phyloP scores from a whole-genome alignment of 2,888 invertebrate species.

The Synergus gifuensis region DNA sequence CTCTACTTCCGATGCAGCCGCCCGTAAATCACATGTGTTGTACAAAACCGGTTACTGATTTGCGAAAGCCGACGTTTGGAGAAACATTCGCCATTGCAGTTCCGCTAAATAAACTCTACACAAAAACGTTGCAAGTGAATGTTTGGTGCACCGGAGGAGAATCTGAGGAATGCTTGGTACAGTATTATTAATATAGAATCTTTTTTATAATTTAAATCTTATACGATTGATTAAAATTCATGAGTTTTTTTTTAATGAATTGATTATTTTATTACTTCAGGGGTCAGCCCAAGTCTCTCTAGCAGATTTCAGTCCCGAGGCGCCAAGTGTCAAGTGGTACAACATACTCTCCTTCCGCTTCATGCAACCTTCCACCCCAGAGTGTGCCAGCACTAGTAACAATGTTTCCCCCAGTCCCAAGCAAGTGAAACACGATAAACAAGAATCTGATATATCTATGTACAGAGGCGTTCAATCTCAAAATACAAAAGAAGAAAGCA shows the following conservation, averaged over 20 bases:
- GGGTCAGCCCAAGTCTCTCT: conserved; percentile 97
- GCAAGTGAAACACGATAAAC: conserved; percentile 75
- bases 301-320: conserved; percentile 94
- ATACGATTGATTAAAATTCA: neutral
- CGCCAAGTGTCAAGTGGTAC: conserved; percentile 93
- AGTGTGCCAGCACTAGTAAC: conserved; percentile 66
- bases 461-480: conserved; percentile 69
- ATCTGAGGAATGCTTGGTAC: conserved; percentile 91
- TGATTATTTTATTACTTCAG: conserved; percentile 78
- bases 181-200: conserved; percentile 69
- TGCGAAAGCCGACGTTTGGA: conserved; percentile 87
- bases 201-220: neutral
- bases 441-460: conserved; percentile 79
- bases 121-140: conserved; percentile 94
- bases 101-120: conserved; percentile 86
- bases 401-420: conserved; percentile 44
- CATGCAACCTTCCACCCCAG: conserved; percentile 81
- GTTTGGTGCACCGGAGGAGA: conserved; percentile 87
- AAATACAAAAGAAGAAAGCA: conserved; percentile 90
- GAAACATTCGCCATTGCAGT: conserved; percentile 89
- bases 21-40: conserved; percentile 81
- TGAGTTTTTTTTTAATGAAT: neutral
- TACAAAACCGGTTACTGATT: conserved; percentile 85
- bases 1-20: conserved; percentile 83
- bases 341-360: conserved; percentile 93